Base-by-base conservation (phyloP, 2,797 vertebrate species). In the Gymnothorax javanicus region DNA sequence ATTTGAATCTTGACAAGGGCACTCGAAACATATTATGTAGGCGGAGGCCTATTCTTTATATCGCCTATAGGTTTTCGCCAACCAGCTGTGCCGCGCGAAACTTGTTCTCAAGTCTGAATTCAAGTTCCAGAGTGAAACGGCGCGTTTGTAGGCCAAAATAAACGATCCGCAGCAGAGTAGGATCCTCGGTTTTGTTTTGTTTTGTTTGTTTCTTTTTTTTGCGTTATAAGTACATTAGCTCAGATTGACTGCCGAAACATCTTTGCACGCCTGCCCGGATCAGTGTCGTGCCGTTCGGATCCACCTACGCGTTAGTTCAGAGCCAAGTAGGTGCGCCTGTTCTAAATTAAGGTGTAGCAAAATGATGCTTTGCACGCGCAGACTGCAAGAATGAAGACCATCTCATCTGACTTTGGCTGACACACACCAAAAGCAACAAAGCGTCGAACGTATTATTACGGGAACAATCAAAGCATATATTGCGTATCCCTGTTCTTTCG, bases 71-170 rank as follows among this genome's bases (percentile, higher is more conserved):
- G 43, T 23, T 56, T 62, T 9, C 67, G 17, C 62, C 83, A 57
- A 27, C 17, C 87, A 87, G 83, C 86, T 87, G 69, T 71, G 75
- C 77, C 87, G 84, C 17, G 6, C 20, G 4, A 2, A 79, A 56
- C 25, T 52, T 12, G 50, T 7, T 79, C 17, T 79, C n/a, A 54
- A 79, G 12, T 75, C 43, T 11, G 17, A 56, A 52, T 56, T 79
- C 75, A 52, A 79, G 75, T 54, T 79, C 9, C 15, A 56, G 75
- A 79, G 75, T 20, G 33, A 79, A 56, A 79, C 20, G n/a, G 20
- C 20, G 2, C 23, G 54, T 79, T 79, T 11, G 15, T 54, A 79
- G 17, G 17, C 15, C 43, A 2, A 79, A 79, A 54, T 43, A 79
- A 79, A 54, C 20, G 15, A 79, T 27, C 7, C 9, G 50, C 17